Conservation (phyloP, 2,888 invertebrate species). For the Rhabditophanes sp. region DNA sequence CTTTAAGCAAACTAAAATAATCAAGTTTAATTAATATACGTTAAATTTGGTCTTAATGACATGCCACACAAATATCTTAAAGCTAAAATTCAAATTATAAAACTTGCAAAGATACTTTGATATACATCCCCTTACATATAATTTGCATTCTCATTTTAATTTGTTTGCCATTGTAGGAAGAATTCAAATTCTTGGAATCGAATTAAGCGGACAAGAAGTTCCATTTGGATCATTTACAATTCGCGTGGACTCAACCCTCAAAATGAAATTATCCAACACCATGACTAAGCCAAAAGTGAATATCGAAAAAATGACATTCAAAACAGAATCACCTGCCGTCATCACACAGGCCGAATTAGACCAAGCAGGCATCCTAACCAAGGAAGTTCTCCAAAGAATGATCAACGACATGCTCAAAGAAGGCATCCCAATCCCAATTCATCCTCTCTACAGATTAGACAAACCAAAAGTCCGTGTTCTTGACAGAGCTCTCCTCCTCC, state of each 20-base stretch:
- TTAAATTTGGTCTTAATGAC: too few relatives aligned
- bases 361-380: constrained; percentile 32
- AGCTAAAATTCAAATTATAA: too few relatives aligned
- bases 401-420: constrained; percentile 38
- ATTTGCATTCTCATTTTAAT: constrained; percentile 1
- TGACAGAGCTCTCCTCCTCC: constrained; percentile 31
- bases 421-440: constrained; percentile 41
- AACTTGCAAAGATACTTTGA: too few relatives aligned
- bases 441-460: constrained; percentile 35
- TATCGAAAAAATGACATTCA: constrained; percentile 31
- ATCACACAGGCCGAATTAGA: constrained; percentile 38
- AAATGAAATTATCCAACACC: constrained; percentile 30
- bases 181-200: constrained; percentile 26
- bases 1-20: too few relatives aligned
- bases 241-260: constrained; percentile 32
- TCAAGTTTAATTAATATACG: too few relatives aligned
- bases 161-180: constrained; percentile 19
- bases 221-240: too few relatives aligned
- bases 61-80: too few relatives aligned
- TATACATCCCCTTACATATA: background rate
- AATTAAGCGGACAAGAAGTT: constrained; percentile 18
- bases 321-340: constrained; percentile 28
- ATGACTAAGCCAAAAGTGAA: constrained; percentile 33
- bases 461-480: constrained; percentile 31
- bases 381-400: constrained; percentile 35